Base-by-base conservation (phyloP, 2,888 invertebrate genomes). In the Ganaspis brasiliensis region DNA sequence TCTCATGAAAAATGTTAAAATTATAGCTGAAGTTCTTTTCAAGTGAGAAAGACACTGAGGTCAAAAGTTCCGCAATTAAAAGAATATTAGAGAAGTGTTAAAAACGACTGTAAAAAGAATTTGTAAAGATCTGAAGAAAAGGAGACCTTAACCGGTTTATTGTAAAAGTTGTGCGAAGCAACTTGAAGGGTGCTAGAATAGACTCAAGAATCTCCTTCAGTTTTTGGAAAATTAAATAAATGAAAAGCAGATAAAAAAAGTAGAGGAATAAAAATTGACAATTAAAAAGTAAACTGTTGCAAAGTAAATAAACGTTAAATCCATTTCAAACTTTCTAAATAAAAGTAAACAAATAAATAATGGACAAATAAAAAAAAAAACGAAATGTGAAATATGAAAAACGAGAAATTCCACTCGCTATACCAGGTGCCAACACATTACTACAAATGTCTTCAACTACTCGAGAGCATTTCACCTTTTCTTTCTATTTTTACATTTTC, bases 51-150 rank as follows among this genome's bases (percentile, higher is more conserved):
- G 24, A 21, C n/a, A 52, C 6, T 52, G 16, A 19, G 52, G 19
- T 52, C 40, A 63, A 40, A 63, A 63, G 40, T 63, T 37, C 37
- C 21, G 8, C 21, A 14, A 63, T 40, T 37, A 21, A 63, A 21
- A 35, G 40, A 63, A 40, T 56, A 2, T 63, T 37, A 19, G 6
- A 19, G 52, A 8, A 19, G 16, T 52, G 52, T 40, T 40, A 52
- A 52, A 52, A 19, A 19, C n/a, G 16, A 52, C 9, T 9, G 19
- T 2, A n/a, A 52, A 52, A 52, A 52, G 19, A 52, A 52, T 52
- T 49, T 52, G 16, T 6, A 52, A 19, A 16, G 19, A 8, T 0
- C 49, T 6, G 31, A 31, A 6, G 31, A 31, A 31, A 6, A 31
- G 31, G 6, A 31, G 6, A 31, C 6, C 2, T 31, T 31, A 31